Evolutionary conservation across 2,113 vertebrate genomes (phyloP).

Genomic region (Hippoglossus stenolepis): DNA sequence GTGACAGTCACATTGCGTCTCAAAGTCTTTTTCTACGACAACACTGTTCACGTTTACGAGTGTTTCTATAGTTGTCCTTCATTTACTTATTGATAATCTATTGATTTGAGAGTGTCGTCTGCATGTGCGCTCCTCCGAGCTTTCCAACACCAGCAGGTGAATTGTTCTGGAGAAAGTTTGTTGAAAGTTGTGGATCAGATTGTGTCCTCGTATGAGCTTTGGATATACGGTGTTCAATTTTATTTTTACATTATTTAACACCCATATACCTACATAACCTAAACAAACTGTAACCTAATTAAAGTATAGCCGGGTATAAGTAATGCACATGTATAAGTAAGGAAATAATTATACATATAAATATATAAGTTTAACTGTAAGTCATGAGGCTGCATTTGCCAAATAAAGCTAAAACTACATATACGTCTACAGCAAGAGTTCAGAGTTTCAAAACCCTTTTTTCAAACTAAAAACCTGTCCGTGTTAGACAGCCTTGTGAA

Average conservation of each 20-base stretch:
- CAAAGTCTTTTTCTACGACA: neutral
- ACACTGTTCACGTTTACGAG: neutral
- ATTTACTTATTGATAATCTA: neutral
- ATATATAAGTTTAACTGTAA: neutral
- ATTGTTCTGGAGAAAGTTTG: conserved; percentile 1
- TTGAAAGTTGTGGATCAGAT: neutral
- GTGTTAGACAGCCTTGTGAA: too few relatives aligned
- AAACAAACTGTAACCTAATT: too few relatives aligned
- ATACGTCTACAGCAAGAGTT: neutral
- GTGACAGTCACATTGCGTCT: conserved; percentile 2
- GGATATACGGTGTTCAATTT: neutral
- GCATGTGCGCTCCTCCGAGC: conserved; percentile 14
- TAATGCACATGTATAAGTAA: neutral
- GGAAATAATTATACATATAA: neutral
- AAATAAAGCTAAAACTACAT: neutral
- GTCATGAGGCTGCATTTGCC: neutral
- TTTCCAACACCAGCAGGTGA: conserved; percentile 58
- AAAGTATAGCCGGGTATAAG: neutral
- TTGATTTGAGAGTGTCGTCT: neutral
- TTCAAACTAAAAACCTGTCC: neutral
- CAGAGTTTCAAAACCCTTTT: neutral
- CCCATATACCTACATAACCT: neutral
- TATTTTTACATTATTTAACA: neutral
- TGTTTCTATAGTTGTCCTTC: neutral
- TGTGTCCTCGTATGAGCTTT: neutral